These are phyloP conservation scores for Meta bourneti DNA, from an alignment of 2,888 invertebrate genomes.

Conservation along the genomic window DNA sequence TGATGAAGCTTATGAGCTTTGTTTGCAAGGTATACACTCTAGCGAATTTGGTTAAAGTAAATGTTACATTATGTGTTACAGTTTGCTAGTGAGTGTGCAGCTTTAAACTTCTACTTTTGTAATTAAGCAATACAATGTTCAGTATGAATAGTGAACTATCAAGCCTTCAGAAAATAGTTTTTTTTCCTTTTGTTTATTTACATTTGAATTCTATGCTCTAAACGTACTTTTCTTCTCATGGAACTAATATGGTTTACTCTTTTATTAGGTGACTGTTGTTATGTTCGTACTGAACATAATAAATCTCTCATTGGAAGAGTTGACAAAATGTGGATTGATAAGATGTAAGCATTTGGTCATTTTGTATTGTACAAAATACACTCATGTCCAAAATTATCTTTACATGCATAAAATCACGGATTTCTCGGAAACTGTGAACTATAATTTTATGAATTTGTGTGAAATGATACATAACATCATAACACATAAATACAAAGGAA, in stretches of 20 bases:
- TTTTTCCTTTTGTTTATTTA: constrained; percentile 1
- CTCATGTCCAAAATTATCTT: no score
- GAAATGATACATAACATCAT: no score
- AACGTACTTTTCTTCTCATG: no score
- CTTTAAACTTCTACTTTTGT: neutral
- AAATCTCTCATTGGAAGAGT: constrained; percentile 95
- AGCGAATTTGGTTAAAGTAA: neutral
- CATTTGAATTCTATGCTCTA: neutral
- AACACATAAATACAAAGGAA: no score
- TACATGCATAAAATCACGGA: no score
- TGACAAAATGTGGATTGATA: constrained; percentile 95
- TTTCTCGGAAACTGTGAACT: no score
- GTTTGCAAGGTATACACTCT: neutral
- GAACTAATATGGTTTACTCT: neutral
- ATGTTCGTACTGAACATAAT: constrained; percentile 94
- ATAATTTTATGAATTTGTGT: no score
- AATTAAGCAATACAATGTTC: neutral
- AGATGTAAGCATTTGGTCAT: constrained; percentile 83
- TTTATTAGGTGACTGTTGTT: constrained; percentile 90
- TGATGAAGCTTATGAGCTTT: no score
- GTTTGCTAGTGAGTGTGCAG: no score
- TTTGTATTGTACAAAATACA: no score
- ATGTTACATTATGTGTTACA: no score
- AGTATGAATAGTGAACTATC: neutral
- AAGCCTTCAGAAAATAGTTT: neutral